Evolutionary conservation across 2,113 vertebrate genomes (phyloP).

Genomic region (Crotalus horridus): DNA sequence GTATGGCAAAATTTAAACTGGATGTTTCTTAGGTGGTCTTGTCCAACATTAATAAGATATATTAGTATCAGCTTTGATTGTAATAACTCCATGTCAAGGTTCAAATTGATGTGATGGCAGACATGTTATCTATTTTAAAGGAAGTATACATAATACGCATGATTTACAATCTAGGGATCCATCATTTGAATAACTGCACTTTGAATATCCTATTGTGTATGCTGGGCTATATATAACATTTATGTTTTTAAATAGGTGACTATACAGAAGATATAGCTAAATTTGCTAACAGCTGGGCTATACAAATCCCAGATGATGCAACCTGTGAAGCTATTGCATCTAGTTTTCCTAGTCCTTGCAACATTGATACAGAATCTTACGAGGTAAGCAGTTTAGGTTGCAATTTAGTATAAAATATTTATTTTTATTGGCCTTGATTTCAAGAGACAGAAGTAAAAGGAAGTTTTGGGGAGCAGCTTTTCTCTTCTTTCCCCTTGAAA

Average conservation of each 20-base stretch:
- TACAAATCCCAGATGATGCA: constrained; percentile 79
- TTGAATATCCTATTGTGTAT: neutral
- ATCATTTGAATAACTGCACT: neutral
- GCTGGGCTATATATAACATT: neutral
- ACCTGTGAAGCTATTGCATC: constrained; percentile 80
- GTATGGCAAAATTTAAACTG: neutral
- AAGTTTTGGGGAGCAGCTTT: neutral
- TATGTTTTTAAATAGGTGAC: constrained; percentile 54
- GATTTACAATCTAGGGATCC: neutral
- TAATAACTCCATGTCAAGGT: neutral
- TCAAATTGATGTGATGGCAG: neutral
- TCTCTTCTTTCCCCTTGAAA: neutral
- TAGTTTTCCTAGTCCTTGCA: constrained; percentile 88
- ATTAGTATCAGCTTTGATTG: neutral
- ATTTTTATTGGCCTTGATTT: neutral
- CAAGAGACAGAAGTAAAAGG: neutral
- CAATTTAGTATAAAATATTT: neutral
- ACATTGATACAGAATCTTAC: constrained; percentile 78
- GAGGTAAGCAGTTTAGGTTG: constrained; percentile 73
- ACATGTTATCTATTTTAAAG: neutral
- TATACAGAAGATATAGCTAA: constrained; percentile 83
- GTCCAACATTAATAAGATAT: neutral
- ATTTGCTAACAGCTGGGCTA: constrained; percentile 92
- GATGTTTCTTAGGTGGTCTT: neutral
- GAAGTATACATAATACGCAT: neutral